Percentiles rank a stretch among this genome's conserved stretches.
These are phyloP conservation scores for Drosophila pruinosa DNA, from an alignment of 1,140 invertebrate genomes.

Conservation along the genomic window DNA sequence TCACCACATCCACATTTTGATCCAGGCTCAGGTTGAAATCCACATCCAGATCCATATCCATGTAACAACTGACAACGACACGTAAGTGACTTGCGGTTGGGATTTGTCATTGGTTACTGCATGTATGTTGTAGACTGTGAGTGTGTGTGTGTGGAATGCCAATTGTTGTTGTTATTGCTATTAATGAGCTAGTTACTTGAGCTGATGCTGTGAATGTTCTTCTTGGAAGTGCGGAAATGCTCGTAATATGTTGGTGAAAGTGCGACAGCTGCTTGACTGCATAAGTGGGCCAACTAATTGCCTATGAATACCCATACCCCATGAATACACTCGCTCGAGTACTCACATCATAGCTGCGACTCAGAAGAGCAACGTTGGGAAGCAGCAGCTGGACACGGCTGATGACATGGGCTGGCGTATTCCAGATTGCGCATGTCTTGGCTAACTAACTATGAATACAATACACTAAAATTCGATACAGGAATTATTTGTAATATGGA, in stretches of 20 bases:
- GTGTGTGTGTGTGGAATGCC: conserved; percentile 25
- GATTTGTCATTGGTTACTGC: conserved; percentile 43
- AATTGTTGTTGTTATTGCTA: conserved; percentile 52
- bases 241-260: conserved; percentile 56
- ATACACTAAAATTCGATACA: too few species aligned
- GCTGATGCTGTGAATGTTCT: conserved; percentile 3
- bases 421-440: too few species aligned
- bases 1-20: conserved; percentile 27
- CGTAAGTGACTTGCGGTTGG: conserved; percentile 57
- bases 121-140: conserved; percentile 8
- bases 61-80: conserved; percentile 64
- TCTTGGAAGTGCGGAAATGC: conserved; percentile 63
- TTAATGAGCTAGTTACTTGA: conserved; percentile 51
- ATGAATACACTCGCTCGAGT: neutral
- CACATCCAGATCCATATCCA: conserved; percentile 30
- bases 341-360: neutral
- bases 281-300: conserved; percentile 68
- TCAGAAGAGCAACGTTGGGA: neutral
- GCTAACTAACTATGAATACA: too few species aligned
- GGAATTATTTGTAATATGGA: too few species aligned
- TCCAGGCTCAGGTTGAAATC: neutral
- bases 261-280: conserved; percentile 63
- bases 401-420: too few species aligned
- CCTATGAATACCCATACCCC: conserved; percentile 64
- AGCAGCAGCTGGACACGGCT: conserved; percentile 16